Base-by-base conservation (phyloP, 2,113 vertebrate species). In the Charina bottae region DNA sequence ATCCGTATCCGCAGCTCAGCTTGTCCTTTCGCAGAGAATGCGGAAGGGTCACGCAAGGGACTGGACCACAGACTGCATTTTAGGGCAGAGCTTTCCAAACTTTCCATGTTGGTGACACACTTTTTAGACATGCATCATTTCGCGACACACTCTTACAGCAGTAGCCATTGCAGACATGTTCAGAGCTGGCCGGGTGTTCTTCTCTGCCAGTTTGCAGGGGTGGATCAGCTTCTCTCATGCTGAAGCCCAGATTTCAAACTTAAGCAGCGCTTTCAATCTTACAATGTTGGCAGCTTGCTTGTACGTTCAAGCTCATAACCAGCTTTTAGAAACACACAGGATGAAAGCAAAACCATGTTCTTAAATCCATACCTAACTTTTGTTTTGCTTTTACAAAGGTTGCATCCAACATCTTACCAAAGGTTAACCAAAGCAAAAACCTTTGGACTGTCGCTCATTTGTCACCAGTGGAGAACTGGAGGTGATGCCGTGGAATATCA, bases 201-300 rank as follows among this genome's bases (percentile, higher is more conserved):
- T 91, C 78, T 93, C 93, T 0, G 7, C 84, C 90, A 92, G 23
- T 87, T 96, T 89, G 89, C 94, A 93, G 93, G 91, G 64, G 95
- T 87, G 59, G 95, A 91, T 93, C 87, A 92, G 93, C 90, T 93
- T 90, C 92, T 62, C 53, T 0, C 0, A 59, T 23, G 86, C 89
- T 9, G n/a, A 49, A 95, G 90, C 42, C 10, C 0, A n/a, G 60
- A 17, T 64, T 64, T n/a, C 78, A 24, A 1, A 46, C 6, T 0
- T 19, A 7, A 78, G n/a, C 6, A 8, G 15, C 19, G 15, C 7
- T 72, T 19, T 37, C n/a, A 19, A 78, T 78, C 17, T 19, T 6
- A 78, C n/a, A 17, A 8, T 0, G 2, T 19, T 33, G n/a, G n/a
- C 15, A 37, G n/a, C 68, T 33, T 8, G 68, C 7, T 78, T 8